Conservation (phyloP, 2,113 vertebrate species). For the Aix galericulata region DNA sequence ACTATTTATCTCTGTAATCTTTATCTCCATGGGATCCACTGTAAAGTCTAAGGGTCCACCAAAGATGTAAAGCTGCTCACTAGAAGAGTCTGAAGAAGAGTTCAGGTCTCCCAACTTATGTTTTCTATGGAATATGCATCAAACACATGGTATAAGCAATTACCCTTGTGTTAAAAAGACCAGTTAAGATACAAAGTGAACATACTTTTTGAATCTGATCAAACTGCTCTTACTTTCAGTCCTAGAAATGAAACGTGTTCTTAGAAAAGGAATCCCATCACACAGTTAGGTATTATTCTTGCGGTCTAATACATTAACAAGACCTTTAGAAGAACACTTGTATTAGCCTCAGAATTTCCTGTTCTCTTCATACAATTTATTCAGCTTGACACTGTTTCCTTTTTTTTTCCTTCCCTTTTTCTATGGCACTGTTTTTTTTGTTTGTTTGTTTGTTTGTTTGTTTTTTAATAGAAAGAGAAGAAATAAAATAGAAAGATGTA, state of each 20-base stretch:
- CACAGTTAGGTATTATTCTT: background rate
- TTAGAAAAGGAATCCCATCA: background rate
- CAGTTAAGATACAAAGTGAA: background rate
- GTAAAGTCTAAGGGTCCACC: background rate
- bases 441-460: no score
- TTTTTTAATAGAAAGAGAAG: background rate
- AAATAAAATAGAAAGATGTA: background rate
- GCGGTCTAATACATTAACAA: background rate
- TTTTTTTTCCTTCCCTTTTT: background rate
- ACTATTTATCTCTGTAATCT: background rate
- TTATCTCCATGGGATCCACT: background rate
- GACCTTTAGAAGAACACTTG: background rate
- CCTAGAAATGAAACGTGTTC: background rate
- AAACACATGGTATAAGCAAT: background rate
- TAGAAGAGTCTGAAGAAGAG: background rate
- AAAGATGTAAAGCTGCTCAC: background rate
- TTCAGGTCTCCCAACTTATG: background rate
- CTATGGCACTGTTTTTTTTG: background rate
- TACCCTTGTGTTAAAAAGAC: background rate
- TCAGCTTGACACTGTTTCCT: background rate
- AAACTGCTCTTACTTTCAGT: background rate
- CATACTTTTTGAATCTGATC: background rate
- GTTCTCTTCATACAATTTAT: background rate
- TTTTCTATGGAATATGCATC: background rate
- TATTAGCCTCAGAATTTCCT: background rate